These are phyloP conservation scores for Myopa testacea DNA, from an alignment of 2,888 invertebrate species.

Conservation along the genomic window DNA sequence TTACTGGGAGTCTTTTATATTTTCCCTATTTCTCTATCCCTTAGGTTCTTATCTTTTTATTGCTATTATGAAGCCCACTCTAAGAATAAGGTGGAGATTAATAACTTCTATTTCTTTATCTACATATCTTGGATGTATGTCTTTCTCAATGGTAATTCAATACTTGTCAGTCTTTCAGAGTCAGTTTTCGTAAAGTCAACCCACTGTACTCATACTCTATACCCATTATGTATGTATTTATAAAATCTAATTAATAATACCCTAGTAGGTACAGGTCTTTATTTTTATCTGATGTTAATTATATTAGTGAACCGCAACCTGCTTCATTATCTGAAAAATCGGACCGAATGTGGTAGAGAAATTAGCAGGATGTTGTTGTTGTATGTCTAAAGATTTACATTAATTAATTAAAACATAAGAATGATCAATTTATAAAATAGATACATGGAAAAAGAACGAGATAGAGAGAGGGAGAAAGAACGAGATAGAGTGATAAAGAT, in stretches of 20 bases:
- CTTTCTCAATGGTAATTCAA: too few relatives aligned
- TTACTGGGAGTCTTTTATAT: too few relatives aligned
- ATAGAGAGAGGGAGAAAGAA: neutral
- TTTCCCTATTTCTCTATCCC: too few relatives aligned
- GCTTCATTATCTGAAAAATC: conserved; percentile 25
- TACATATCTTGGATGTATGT: too few relatives aligned
- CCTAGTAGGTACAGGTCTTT: neutral
- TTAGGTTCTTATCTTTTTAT: too few relatives aligned
- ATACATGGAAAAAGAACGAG: neutral
- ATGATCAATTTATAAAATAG: neutral
- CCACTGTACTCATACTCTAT: neutral
- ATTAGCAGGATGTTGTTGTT: conserved; percentile 29
- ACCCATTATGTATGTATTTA: conserved; percentile 19
- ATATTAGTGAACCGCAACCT: conserved; percentile 6
- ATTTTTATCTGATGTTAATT: conserved; percentile 32
- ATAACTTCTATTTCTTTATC: too few relatives aligned
- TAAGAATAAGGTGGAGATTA: too few relatives aligned
- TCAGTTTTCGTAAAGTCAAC: neutral
- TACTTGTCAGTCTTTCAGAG: neutral
- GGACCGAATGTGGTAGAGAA: neutral
- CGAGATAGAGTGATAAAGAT: too few relatives aligned
- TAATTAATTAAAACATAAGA: conserved; percentile 17
- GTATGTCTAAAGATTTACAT: neutral
- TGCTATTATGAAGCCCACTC: too few relatives aligned
- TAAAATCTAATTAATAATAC: conserved; percentile 29